Evolutionary conservation across 2,113 vertebrate genomes (phyloP).

Genomic region (Phylloscopus trochilus): DNA sequence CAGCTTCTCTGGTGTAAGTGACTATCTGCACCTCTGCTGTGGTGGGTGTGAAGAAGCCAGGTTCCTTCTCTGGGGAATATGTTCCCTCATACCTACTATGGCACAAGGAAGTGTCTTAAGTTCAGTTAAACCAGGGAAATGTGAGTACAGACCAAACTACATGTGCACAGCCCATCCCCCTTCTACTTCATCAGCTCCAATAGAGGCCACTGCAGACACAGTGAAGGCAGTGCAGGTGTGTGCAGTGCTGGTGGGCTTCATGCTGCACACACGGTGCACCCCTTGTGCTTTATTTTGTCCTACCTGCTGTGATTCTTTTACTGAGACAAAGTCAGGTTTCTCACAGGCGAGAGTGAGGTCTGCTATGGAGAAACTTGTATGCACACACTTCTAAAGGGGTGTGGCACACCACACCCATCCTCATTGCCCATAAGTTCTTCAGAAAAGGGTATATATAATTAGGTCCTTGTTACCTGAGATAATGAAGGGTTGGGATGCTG

Average conservation of each 20-base stretch:
- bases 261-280: neutral
- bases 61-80: neutral
- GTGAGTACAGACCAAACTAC: neutral
- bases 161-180: neutral
- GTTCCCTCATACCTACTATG: fast-evolving
- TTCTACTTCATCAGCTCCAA: neutral
- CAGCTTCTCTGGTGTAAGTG: neutral
- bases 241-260: neutral
- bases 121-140: neutral
- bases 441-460: neutral
- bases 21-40: neutral
- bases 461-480: neutral
- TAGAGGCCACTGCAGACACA: neutral
- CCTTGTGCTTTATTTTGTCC: neutral
- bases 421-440: neutral
- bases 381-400: neutral
- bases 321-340: neutral
- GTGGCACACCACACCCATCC: neutral
- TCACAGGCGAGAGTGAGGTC: neutral
- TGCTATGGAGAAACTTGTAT: neutral
- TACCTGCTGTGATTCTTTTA: neutral
- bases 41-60: neutral
- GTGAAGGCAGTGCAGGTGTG: neutral
- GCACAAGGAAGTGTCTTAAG: fast-evolving
- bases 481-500: fast-evolving